These are phyloP conservation scores for Listrodromus nycthemerus DNA, from an alignment of 2,888 invertebrate genomes.

Conservation along the genomic window DNA sequence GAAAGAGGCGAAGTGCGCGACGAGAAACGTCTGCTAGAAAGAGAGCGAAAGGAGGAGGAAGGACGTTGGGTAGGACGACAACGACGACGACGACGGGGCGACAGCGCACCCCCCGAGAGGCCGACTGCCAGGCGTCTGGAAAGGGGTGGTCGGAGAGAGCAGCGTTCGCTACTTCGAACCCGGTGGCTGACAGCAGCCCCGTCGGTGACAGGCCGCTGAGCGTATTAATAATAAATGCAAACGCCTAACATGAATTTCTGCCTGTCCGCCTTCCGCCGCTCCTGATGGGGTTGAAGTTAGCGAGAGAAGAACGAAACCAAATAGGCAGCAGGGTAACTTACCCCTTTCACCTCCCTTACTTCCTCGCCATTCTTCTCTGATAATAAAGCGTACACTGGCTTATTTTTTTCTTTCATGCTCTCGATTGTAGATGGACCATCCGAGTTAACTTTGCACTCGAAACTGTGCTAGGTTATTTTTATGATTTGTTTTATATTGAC, in stretches of 20 bases:
- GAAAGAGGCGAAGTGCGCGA: slow-evolving; percentile 48
- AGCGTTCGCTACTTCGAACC: slow-evolving; percentile 68
- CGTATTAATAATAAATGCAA: slow-evolving; percentile 84
- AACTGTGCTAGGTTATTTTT: not conserved
- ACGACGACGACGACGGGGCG: slow-evolving; percentile 57
- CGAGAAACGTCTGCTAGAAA: slow-evolving; percentile 59
- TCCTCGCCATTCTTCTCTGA: slow-evolving; percentile 7
- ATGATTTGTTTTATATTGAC: not conserved
- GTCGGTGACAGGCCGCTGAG: slow-evolving; percentile 80
- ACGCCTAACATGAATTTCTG: slow-evolving; percentile 83
- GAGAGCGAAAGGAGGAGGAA: slow-evolving; percentile 60
- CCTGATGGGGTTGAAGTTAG: slow-evolving; percentile 31
- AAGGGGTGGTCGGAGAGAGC: slow-evolving; percentile 56
- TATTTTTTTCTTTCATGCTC: slow-evolving; percentile 26
- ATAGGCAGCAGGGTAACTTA: slow-evolving; percentile 33
- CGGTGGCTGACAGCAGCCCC: slow-evolving; percentile 78
- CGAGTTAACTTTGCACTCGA: not conserved
- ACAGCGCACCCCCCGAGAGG: slow-evolving; percentile 63
- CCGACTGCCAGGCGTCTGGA: slow-evolving; percentile 68
- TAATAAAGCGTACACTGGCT: not conserved
- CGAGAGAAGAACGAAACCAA: slow-evolving; percentile 42
- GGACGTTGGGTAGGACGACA: slow-evolving; percentile 62
- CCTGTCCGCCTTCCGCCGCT: slow-evolving; percentile 68
- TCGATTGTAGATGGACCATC: slow-evolving; percentile 7
- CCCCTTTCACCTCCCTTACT: slow-evolving; percentile 35